Evolutionary conservation across 2,797 vertebrate genomes (phyloP), one percentile per base, ranked within the genome.

Genomic region (Parambassis ranga): DNA sequence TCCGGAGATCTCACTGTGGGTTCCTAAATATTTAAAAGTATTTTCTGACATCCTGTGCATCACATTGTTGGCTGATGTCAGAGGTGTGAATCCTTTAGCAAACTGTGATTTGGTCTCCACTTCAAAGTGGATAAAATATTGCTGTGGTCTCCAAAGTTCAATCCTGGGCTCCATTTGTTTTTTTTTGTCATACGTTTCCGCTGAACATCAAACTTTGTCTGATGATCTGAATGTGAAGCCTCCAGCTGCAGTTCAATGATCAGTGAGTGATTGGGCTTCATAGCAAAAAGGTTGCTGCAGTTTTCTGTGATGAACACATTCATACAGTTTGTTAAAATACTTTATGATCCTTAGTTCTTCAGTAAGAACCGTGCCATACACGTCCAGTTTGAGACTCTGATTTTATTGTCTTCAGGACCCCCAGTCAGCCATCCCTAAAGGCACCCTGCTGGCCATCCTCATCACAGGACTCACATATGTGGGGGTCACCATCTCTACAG

Each of bases 391-490:
- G n/a, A n/a, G n/a, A n/a, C n/a, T n/a, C n/a, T n/a, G n/a, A n/a
- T n/a, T n/a, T n/a, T n/a, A n/a, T n/a, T n/a, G n/a, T 39, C 11
- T 49, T 15, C 5, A 99, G 97, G 96, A 99, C 83, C 97, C 97
- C 61, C 96, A 98, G 88, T 95, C 90, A 74, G 95, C 97, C 28
- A 99, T 99, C 82, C 97, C 97, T 63, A 99, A 95, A 93, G 97
- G 97, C 80, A 99, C 96, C 1, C 85, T 99, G 30, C 84, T 98
- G 87, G 97, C 97, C 89, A 99, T 99, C 88, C 88, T 98, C 77
- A 94, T 99, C 75, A 98, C 96, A 14, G 97, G 96, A 3, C 0
- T 97, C 76, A 96, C 96, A 73, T 99, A 99, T 36, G 66, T 92
- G 50, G 95, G 89, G 49, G 92, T 98, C 30, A 91, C 96, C 50